Percentiles rank a stretch among this genome's conserved stretches.
phyloP scores from a whole-genome alignment of 2,888 invertebrate species.

The Eumacrocentrus americanus region DNA sequence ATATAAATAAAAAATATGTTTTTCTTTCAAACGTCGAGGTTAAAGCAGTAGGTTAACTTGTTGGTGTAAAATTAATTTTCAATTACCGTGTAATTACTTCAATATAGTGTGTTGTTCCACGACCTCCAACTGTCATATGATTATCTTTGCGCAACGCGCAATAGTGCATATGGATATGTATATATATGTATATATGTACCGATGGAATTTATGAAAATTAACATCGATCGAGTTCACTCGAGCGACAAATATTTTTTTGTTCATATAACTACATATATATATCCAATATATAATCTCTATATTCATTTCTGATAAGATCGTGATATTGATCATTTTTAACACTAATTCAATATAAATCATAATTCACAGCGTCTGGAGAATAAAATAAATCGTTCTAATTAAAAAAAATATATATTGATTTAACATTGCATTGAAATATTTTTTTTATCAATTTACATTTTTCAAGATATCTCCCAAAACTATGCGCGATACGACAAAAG shows the following conservation, averaged over 20 bases:
- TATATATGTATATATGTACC: neutral
- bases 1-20: too few relatives aligned
- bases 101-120: neutral
- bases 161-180: neutral
- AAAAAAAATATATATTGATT: too few relatives aligned
- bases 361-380: neutral
- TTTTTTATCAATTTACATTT: too few relatives aligned
- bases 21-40: conserved; percentile 3
- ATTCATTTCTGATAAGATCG: neutral
- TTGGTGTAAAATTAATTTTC: conserved; percentile 10
- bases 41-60: neutral
- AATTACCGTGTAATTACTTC: conserved; percentile 7
- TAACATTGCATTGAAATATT: too few relatives aligned
- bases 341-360: neutral
- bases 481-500: too few relatives aligned
- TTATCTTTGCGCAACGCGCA: conserved; percentile 8
- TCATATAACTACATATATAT: neutral
- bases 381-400: too few relatives aligned
- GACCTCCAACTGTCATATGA: conserved; percentile 14
- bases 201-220: conserved; percentile 14
- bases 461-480: too few relatives aligned
- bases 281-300: neutral
- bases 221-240: neutral
- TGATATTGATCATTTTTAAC: too few relatives aligned
- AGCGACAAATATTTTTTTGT: conserved; percentile 1